phyloP scores from a whole-genome alignment of 2,113 vertebrate genomes.

The Sturnus vulgaris region DNA sequence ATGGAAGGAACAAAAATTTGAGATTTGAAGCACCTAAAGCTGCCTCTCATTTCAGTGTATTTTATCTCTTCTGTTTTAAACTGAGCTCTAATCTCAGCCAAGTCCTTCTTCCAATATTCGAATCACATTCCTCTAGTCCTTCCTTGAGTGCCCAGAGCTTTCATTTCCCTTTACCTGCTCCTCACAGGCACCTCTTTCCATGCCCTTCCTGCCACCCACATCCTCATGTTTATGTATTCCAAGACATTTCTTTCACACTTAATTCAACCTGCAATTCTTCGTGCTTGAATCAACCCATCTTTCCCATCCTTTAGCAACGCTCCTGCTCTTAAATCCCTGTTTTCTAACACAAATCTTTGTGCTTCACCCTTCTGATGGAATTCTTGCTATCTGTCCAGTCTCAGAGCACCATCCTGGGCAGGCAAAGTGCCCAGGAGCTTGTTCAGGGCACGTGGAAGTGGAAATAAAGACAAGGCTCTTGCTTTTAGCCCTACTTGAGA shows the following conservation, averaged over 20 bases:
- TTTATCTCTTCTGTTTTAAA: not conserved
- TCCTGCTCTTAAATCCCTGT: not conserved
- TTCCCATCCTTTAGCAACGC: accelerated
- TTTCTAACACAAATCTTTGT: accelerated
- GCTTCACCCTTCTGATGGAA: accelerated
- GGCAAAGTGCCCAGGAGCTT: not conserved
- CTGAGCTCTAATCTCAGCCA: not conserved
- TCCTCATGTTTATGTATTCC: not conserved
- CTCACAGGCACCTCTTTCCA: not conserved
- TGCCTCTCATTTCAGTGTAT: not conserved
- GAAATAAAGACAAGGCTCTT: not conserved
- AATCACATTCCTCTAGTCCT: not conserved
- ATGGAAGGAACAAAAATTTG: not conserved
- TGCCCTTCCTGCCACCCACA: not conserved
- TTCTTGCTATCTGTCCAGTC: not conserved
- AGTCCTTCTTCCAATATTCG: not conserved
- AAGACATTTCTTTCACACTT: not conserved
- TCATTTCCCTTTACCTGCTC: not conserved
- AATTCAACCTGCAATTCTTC: not conserved
- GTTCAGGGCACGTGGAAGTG: accelerated
- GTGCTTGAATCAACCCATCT: not conserved
- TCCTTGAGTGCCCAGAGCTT: not conserved
- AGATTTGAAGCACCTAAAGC: not conserved
- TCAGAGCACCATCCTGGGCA: not conserved
- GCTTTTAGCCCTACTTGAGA: not conserved